phyloP scores from a whole-genome alignment of 1,140 invertebrate genomes.

The Drosophila punjabiensis region DNA sequence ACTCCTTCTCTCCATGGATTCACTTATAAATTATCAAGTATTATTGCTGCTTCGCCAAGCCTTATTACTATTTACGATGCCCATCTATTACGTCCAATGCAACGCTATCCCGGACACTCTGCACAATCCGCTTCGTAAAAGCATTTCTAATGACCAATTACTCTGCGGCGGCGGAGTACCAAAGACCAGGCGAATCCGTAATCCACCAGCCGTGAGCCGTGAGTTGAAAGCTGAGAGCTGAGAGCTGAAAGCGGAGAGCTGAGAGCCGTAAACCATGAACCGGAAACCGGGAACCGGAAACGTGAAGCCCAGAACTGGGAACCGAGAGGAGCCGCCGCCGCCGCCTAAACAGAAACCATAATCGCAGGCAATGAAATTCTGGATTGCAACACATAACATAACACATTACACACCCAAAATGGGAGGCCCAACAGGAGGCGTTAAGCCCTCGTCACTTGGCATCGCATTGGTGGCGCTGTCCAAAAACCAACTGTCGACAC shows the following conservation, averaged over 20 bases:
- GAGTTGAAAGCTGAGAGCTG: not conserved
- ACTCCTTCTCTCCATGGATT: not conserved
- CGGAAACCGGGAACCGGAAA: not conserved
- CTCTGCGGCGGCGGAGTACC: slow-evolving; percentile 4
- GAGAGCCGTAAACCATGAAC: not conserved
- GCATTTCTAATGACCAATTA: slow-evolving; percentile 40
- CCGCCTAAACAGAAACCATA: slow-evolving; percentile 27
- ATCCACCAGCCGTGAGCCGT: slow-evolving; percentile 8
- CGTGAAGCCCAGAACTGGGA: not conserved
- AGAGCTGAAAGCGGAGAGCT: not conserved
- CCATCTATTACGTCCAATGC: slow-evolving; percentile 12
- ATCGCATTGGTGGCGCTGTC: slow-evolving; percentile 14
- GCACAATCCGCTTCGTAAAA: slow-evolving; percentile 8
- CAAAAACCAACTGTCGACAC: slow-evolving; percentile 48
- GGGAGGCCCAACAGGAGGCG: slow-evolving; percentile 3
- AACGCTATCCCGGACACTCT: not conserved
- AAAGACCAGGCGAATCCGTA: slow-evolving; percentile 14
- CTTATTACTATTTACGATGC: slow-evolving; percentile 7
- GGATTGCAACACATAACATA: slow-evolving; percentile 47
- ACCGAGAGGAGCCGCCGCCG: too few relatives aligned
- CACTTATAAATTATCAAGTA: not conserved
- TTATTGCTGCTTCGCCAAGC: not conserved
- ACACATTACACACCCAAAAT: slow-evolving; percentile 9
- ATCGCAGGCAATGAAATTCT: slow-evolving; percentile 49
- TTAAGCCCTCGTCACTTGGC: slow-evolving; percentile 30